A percentile compares a stretch with the other conserved stretches of the same genome.
Conservation (phyloP, 2,113 vertebrate species). For the Phalacrocorax pelagicus region DNA sequence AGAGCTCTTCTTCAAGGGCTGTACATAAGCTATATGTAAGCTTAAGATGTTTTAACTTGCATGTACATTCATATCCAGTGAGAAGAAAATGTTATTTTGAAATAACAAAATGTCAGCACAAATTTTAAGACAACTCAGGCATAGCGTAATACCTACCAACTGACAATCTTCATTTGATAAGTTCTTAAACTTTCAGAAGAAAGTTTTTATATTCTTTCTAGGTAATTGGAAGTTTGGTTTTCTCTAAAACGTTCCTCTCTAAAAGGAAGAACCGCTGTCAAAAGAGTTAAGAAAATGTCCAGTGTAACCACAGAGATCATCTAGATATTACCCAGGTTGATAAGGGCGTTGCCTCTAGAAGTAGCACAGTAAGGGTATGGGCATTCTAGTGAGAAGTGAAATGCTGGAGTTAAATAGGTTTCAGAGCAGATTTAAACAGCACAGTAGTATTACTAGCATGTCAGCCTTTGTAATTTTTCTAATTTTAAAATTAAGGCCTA, state of each 20-base stretch:
- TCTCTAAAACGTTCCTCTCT: not conserved
- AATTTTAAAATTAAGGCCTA: not conserved
- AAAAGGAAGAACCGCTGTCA: not conserved
- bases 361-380: not conserved
- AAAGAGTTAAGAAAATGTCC: not conserved
- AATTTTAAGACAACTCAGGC: not conserved
- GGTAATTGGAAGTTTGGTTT: not conserved
- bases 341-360: not conserved
- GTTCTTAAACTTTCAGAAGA: not conserved
- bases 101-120: not conserved
- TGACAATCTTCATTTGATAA: rapidly evolving
- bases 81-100: not conserved
- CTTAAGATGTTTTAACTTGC: not conserved
- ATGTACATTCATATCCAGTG: not conserved
- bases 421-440: not conserved
- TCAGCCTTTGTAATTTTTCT: not conserved
- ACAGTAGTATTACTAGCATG: not conserved
- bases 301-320: not conserved
- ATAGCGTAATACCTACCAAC: not conserved
- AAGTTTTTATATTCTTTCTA: not conserved
- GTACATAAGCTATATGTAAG: not conserved
- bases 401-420: not conserved
- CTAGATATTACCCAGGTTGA: rapidly evolving
- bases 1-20: not conserved
- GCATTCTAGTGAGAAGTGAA: not conserved